These are phyloP conservation scores for Nothocercus julius DNA, from an alignment of 2,113 vertebrate genomes.

Conservation along the genomic window DNA sequence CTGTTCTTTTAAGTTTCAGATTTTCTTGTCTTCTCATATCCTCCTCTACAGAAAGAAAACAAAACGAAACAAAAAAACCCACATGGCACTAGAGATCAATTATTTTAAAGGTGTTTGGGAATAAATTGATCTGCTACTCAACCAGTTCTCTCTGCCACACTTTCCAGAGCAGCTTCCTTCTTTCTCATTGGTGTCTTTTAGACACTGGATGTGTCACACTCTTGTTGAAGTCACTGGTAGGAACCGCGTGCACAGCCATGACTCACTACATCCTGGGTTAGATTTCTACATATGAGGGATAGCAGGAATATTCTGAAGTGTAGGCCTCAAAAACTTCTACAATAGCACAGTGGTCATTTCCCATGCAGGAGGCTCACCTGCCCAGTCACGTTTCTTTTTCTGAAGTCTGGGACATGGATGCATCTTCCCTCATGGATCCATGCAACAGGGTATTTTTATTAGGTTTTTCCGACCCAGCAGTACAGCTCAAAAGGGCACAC, in stretches of 20 bases:
- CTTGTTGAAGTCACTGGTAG: background rate
- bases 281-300: background rate
- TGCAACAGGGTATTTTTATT: background rate
- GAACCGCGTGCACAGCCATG: background rate
- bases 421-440: background rate
- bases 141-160: background rate
- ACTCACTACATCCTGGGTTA: background rate
- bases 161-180: background rate
- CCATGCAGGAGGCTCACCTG: background rate
- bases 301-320: background rate
- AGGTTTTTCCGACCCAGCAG: background rate
- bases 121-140: background rate
- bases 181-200: background rate
- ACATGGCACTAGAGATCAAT: background rate
- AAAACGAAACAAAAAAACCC: background rate
- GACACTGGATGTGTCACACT: background rate
- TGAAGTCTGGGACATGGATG: background rate
- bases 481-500: background rate
- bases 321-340: background rate
- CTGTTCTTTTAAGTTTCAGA: slow-evolving; percentile 16
- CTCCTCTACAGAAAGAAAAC: background rate
- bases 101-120: background rate
- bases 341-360: background rate
- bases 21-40: background rate
- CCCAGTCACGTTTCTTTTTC: background rate